phyloP scores from a whole-genome alignment of 2,797 vertebrate species.

The Crocidura indochinensis region DNA sequence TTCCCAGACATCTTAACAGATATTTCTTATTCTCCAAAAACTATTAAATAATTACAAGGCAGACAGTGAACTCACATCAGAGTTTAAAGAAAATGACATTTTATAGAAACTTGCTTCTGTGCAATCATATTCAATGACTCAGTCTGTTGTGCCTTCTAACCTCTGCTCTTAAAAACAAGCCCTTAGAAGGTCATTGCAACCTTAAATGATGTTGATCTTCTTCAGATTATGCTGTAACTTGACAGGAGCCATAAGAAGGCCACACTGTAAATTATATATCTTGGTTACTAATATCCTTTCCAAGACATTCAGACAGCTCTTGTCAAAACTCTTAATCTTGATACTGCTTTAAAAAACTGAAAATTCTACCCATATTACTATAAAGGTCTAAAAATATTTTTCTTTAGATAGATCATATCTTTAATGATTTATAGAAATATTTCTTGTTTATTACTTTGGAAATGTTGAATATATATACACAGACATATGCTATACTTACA shows the following conservation, averaged over 20 bases:
- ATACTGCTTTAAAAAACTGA: background rate
- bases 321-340: constrained; percentile 41
- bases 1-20: background rate
- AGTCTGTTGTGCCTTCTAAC: constrained; percentile 18
- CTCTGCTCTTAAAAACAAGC: constrained; percentile 71
- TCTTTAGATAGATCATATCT: background rate
- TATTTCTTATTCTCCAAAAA: constrained; percentile 24
- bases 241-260: constrained; percentile 65
- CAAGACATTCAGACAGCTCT: constrained; percentile 9
- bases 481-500: too few relatives aligned
- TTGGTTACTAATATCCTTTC: constrained; percentile 45
- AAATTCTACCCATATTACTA: background rate
- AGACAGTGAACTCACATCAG: constrained; percentile 50
- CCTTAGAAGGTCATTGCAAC: constrained; percentile 63
- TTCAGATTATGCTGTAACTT: constrained; percentile 55
- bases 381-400: background rate
- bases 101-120: constrained; percentile 20
- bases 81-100: constrained; percentile 50
- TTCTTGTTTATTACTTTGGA: background rate
- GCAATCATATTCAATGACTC: constrained; percentile 53
- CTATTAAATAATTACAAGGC: constrained; percentile 13
- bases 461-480: background rate
- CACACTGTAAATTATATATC: constrained; percentile 48
- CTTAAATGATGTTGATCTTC: constrained; percentile 67
- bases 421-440: fast-evolving